phyloP scores from a whole-genome alignment of 2,113 vertebrate genomes.

The Caranx melampygus region DNA sequence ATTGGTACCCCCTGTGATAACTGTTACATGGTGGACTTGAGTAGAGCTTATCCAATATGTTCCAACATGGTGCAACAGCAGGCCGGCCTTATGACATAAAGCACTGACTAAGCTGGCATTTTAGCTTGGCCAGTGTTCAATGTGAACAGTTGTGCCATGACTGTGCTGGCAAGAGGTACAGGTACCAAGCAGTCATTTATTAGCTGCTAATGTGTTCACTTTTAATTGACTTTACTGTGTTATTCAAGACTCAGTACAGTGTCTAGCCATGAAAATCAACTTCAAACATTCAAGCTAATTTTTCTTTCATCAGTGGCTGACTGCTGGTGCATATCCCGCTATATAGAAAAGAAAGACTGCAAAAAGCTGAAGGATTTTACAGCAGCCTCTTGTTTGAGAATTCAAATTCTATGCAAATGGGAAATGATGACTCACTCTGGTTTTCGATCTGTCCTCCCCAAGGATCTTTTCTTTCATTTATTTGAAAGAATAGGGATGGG shows the following conservation, averaged over 20 bases:
- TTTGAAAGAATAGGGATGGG: background rate
- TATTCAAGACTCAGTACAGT: background rate
- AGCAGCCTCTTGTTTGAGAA: slow-evolving; percentile 7
- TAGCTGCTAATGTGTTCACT: background rate
- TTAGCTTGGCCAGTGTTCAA: slow-evolving; percentile 42
- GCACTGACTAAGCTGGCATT: slow-evolving; percentile 41
- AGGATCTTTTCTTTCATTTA: slow-evolving; percentile 32
- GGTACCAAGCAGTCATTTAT: slow-evolving; percentile 6
- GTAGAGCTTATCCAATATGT: background rate
- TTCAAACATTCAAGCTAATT: slow-evolving; percentile 6
- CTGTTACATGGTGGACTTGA: background rate
- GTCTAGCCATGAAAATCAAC: background rate
- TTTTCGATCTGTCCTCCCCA: slow-evolving; percentile 2
- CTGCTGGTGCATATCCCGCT: background rate
- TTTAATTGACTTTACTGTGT: background rate
- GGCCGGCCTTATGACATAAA: slow-evolving; percentile 23
- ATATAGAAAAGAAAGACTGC: slow-evolving; percentile 4
- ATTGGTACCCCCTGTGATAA: background rate
- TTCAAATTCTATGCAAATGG: slow-evolving; percentile 41
- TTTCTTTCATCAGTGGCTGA: background rate
- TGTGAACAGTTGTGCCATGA: slow-evolving; percentile 58
- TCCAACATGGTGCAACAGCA: slow-evolving; percentile 34
- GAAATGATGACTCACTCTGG: slow-evolving; percentile 49
- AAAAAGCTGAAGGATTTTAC: background rate
- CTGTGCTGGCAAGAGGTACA: slow-evolving; percentile 53